phyloP scores from a whole-genome alignment of 2,797 vertebrate genomes.

The Myotis vivesi region DNA sequence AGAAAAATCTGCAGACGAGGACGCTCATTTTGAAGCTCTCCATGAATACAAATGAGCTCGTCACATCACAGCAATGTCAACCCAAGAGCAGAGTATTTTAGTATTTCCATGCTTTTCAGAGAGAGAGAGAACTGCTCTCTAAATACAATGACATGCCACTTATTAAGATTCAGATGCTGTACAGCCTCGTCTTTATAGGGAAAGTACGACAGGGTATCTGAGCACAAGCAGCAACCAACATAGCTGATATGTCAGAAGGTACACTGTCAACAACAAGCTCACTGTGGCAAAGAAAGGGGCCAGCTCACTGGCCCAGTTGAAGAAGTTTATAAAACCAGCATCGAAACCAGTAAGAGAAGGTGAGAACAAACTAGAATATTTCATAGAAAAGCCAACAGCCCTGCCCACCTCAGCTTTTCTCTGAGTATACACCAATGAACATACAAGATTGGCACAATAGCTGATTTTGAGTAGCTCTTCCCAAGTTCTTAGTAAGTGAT shows the following conservation, averaged over 20 bases:
- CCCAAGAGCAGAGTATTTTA: slow-evolving; percentile 8
- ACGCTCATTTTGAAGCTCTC: slow-evolving; percentile 15
- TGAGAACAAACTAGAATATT: neutral
- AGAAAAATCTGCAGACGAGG: slow-evolving; percentile 45
- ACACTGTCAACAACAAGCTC: neutral
- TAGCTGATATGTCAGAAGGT: neutral
- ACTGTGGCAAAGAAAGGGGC: neutral
- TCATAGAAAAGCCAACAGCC: neutral
- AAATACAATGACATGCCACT: neutral
- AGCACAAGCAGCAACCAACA: neutral
- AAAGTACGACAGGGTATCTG: neutral
- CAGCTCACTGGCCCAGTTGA: neutral
- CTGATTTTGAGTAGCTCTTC: neutral
- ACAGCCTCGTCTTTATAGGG: neutral
- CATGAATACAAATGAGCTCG: slow-evolving; percentile 45
- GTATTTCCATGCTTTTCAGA: neutral
- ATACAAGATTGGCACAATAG: neutral
- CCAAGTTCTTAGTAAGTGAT: neutral
- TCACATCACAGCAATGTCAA: neutral
- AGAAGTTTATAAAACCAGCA: neutral
- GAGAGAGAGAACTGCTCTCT: neutral
- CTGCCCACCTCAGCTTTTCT: neutral
- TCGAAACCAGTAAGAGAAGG: neutral
- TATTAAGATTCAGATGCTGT: slow-evolving; percentile 7
- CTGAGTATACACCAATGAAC: neutral